Conservation (phyloP, 2,797 vertebrate species). For the Ceryle rudis region DNA sequence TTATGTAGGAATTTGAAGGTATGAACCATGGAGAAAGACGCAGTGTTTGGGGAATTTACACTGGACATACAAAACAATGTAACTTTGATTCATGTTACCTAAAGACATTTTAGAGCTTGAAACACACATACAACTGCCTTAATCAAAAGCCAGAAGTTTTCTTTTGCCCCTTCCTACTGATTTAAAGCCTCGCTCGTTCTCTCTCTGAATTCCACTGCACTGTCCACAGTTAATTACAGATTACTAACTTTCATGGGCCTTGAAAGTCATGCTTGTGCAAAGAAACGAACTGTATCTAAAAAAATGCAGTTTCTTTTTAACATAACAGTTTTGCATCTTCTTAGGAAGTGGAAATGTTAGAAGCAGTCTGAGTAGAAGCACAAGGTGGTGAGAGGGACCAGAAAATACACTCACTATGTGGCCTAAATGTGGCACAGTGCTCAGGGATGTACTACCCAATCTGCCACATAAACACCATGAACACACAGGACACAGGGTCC, state of each 20-base stretch:
- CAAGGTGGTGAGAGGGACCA: neutral
- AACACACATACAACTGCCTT: neutral
- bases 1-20: neutral
- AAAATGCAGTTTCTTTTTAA: neutral
- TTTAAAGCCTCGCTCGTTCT: neutral
- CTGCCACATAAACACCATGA: accelerated
- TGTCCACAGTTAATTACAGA: neutral
- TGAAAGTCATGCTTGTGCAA: neutral
- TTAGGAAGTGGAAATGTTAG: neutral
- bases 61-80: neutral
- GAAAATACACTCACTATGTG: neutral
- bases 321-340: neutral
- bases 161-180: neutral
- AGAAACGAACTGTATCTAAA: neutral
- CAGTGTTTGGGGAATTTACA: neutral
- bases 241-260: neutral
- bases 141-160: neutral
- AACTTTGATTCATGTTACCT: neutral
- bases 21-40: neutral
- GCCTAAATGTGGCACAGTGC: neutral
- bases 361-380: neutral
- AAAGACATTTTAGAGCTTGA: neutral
- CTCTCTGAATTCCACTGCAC: neutral
- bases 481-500: no score
- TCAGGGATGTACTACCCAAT: neutral